phyloP scores from a whole-genome alignment of 2,888 invertebrate genomes.

The Apotomis betuletana region DNA sequence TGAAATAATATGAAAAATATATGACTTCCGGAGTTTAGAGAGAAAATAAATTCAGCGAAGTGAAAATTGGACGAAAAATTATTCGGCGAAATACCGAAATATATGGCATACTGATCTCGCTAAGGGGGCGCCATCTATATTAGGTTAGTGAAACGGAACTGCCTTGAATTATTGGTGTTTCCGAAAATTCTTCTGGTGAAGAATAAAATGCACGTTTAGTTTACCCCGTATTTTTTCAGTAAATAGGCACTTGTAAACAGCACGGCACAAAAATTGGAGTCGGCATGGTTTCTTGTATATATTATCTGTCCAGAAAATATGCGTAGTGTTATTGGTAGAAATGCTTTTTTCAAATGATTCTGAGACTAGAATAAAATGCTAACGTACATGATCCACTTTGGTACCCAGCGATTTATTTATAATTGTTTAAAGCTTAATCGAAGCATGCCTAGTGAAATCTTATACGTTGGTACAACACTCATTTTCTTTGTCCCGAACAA shows the following conservation, averaged over 20 bases:
- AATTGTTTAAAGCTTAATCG: too few relatives aligned
- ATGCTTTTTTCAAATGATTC: constrained; percentile 8
- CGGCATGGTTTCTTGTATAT: constrained; percentile 17
- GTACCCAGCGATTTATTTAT: too few relatives aligned
- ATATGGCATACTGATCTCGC: too few relatives aligned
- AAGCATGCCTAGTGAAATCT: not conserved
- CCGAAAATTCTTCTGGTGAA: not conserved
- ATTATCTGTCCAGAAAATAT: not conserved
- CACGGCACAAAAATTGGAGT: constrained; percentile 23
- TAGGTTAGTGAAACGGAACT: too few relatives aligned
- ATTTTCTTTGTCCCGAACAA: not conserved
- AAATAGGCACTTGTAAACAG: constrained; percentile 28
- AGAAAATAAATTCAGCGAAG: too few relatives aligned
- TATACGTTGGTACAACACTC: not conserved
- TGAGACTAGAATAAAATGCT: not conserved
- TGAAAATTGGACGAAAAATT: too few relatives aligned
- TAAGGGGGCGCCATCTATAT: too few relatives aligned
- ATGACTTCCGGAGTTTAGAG: too few relatives aligned
- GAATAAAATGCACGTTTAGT: not conserved
- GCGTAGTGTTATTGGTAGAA: constrained; percentile 27
- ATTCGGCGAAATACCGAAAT: too few relatives aligned
- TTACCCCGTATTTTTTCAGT: not conserved
- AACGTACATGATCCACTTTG: not conserved
- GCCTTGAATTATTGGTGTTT: not conserved
- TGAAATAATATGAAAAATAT: too few relatives aligned